These are phyloP conservation scores for Ferrisia virgata DNA, from an alignment of 2,888 invertebrate species.

Conservation along the genomic window DNA sequence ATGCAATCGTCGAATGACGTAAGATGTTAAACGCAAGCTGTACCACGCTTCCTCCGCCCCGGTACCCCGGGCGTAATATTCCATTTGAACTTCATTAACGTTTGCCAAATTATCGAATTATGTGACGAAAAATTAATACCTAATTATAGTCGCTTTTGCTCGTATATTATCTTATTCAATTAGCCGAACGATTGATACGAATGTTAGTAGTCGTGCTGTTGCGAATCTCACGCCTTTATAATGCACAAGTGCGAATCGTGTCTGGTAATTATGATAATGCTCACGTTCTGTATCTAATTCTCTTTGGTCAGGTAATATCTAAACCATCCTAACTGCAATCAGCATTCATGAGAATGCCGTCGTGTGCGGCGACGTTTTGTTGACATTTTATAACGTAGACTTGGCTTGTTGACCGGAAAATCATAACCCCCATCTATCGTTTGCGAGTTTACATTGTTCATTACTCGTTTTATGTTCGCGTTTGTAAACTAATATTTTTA, in stretches of 20 bases:
- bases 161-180: not conserved
- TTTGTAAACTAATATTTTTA: not conserved
- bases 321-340: not conserved
- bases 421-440: not conserved
- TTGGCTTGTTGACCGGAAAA: conserved; percentile 13
- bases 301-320: not conserved
- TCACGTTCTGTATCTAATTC: not conserved
- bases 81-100: not conserved
- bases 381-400: not conserved
- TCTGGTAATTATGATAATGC: not conserved
- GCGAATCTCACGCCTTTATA: not conserved
- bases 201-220: not conserved
- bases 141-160: conserved; percentile 2
- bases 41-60: too few species aligned
- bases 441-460: not conserved
- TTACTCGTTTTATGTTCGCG: not conserved
- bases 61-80: not conserved
- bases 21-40: too few species aligned
- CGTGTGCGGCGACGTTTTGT: not conserved
- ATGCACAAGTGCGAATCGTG: not conserved
- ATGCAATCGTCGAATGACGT: not conserved
- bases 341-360: not conserved
- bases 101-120: conserved; percentile 19
- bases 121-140: conserved; percentile 11
- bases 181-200: not conserved